These are phyloP conservation scores for Prionailurus bengalensis DNA, from an alignment of 2,113 vertebrate genomes.

Conservation along the genomic window DNA sequence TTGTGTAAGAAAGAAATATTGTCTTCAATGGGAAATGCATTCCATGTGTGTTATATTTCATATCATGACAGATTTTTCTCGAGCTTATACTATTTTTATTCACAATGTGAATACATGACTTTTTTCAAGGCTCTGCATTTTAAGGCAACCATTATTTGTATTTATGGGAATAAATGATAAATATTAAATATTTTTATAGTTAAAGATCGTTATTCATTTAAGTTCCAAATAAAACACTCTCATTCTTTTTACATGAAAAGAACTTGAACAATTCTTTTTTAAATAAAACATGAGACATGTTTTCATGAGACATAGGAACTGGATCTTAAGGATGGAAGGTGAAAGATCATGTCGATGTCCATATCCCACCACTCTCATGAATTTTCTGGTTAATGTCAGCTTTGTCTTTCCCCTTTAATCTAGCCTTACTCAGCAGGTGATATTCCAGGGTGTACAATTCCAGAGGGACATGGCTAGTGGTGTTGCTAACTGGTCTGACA, in stretches of 20 bases:
- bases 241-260: slow-evolving; percentile 83
- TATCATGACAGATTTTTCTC: slow-evolving; percentile 88
- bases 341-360: slow-evolving; percentile 70
- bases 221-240: slow-evolving; percentile 85
- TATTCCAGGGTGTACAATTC: slow-evolving; percentile 64
- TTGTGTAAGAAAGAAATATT: slow-evolving; percentile 92
- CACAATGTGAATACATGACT: slow-evolving; percentile 79
- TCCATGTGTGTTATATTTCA: slow-evolving; percentile 92
- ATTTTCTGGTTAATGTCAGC: slow-evolving; percentile 6
- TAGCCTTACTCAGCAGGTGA: slow-evolving; percentile 76
- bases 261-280: slow-evolving; percentile 85
- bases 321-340: slow-evolving; percentile 82
- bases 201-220: slow-evolving; percentile 86
- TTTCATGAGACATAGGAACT: slow-evolving; percentile 80
- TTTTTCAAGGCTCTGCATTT: slow-evolving; percentile 74
- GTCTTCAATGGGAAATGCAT: slow-evolving; percentile 90
- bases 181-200: slow-evolving; percentile 87
- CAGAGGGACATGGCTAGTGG: slow-evolving; percentile 60
- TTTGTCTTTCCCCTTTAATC: slow-evolving; percentile 76
- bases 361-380: slow-evolving; percentile 75
- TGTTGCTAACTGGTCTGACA: slow-evolving; percentile 79
- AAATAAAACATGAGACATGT: slow-evolving; percentile 84
- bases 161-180: slow-evolving; percentile 85
- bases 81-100: slow-evolving; percentile 87
- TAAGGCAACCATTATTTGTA: slow-evolving; percentile 82